phyloP scores from a whole-genome alignment of 1,140 invertebrate genomes.

The Leptopilina boulardi region DNA sequence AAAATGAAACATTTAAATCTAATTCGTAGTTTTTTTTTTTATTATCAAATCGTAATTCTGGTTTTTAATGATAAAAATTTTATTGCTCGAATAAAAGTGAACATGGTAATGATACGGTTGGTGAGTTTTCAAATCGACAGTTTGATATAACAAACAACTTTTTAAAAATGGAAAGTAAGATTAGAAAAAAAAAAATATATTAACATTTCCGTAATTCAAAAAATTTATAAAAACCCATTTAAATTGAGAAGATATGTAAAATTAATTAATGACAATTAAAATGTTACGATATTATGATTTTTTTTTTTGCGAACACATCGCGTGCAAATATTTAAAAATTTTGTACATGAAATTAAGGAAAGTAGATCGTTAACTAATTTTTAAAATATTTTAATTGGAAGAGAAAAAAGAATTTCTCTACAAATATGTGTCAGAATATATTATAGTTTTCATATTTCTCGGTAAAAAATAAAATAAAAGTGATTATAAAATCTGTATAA shows the following conservation, averaged over 20 bases:
- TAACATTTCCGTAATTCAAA: constrained; percentile 12
- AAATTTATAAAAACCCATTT: background rate
- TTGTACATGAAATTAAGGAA: background rate
- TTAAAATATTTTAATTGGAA: too few species aligned
- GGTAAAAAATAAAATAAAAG: too few species aligned
- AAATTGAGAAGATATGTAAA: background rate
- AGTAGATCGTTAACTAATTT: background rate
- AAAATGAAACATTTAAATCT: too few species aligned
- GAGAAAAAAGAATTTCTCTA: background rate
- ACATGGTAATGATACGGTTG: constrained; percentile 14
- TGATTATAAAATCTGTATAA: too few species aligned
- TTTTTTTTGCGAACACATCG: background rate
- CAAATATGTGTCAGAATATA: too few species aligned
- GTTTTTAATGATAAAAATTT: constrained; percentile 15
- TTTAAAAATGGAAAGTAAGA: constrained; percentile 6
- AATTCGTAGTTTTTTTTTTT: background rate
- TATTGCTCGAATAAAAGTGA: background rate
- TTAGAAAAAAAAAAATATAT: background rate
- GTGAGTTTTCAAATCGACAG: background rate
- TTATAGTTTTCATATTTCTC: too few species aligned
- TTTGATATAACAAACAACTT: constrained; percentile 5
- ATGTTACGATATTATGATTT: background rate
- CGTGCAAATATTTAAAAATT: background rate
- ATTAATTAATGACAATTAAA: background rate
- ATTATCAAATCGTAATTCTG: background rate